Percentiles rank a stretch among this genome's conserved stretches.
phyloP scores from a whole-genome alignment of 2,113 vertebrate species.

The Xyrauchen texanus region DNA sequence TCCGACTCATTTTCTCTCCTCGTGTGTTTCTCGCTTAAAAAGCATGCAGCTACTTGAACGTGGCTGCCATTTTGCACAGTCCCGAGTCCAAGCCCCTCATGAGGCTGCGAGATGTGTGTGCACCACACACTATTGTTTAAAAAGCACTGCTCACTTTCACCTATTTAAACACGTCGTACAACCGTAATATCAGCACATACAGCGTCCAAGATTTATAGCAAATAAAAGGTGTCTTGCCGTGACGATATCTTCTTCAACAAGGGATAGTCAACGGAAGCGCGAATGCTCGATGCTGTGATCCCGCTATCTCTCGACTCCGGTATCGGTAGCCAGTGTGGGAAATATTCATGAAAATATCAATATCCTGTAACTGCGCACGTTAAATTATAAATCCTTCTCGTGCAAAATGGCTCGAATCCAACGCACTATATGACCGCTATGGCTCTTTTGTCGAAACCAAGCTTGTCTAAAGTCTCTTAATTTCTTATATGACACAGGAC shows the following conservation, averaged over 20 bases:
- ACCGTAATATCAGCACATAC: not conserved
- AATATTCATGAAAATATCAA: not conserved
- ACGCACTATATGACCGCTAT: not conserved
- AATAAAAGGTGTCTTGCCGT: slow-evolving; percentile 5
- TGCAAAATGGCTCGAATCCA: not conserved
- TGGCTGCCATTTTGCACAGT: slow-evolving; percentile 57
- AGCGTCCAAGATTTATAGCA: not conserved
- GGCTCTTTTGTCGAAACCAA: not conserved
- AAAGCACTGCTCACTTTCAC: not conserved
- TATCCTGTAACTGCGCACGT: not conserved
- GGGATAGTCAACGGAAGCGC: slow-evolving; percentile 33
- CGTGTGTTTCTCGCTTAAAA: not conserved
- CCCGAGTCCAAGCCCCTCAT: slow-evolving; percentile 29
- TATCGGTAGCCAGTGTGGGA: not conserved
- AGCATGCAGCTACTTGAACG: slow-evolving; percentile 11
- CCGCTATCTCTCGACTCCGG: slow-evolving; percentile 6
- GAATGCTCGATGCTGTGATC: slow-evolving; percentile 24
- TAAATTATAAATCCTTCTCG: not conserved
- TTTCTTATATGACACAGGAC: not conserved
- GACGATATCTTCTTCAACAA: not conserved
- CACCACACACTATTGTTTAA: slow-evolving; percentile 38
- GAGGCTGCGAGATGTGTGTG: slow-evolving; percentile 14
- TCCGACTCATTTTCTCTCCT: not conserved
- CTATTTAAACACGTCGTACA: not conserved
- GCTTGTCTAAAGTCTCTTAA: not conserved